Conservation (phyloP, 1,140 invertebrate species). For the Asbolus verrucosus region DNA sequence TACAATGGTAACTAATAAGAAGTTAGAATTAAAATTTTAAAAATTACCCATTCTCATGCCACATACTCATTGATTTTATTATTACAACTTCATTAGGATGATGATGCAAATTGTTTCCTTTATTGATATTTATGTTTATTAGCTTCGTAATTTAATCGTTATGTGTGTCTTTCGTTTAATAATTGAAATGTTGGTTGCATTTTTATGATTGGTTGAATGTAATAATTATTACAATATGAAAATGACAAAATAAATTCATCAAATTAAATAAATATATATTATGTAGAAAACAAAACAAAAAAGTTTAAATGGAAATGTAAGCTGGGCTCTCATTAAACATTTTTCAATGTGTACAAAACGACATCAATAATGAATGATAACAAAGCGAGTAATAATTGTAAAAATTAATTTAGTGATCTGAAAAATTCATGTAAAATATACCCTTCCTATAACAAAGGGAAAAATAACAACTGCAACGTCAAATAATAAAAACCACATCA, state of each 20-base stretch:
- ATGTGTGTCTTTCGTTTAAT: conserved; percentile 13
- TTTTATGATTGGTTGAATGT: too few species aligned
- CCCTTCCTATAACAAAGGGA: conserved; percentile 26
- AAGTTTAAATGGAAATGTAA: conserved; percentile 16
- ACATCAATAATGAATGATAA: conserved; percentile 29
- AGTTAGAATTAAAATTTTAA: conserved; percentile 22
- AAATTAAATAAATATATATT: too few species aligned
- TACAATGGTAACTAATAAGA: too few species aligned
- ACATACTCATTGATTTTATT: conserved; percentile 31
- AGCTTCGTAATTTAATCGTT: conserved; percentile 21
- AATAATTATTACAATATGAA: not conserved
- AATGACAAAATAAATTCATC: conserved; percentile 24
- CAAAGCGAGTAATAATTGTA: conserved; percentile 31
- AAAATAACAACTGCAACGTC: conserved; percentile 37
- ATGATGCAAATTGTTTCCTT: conserved; percentile 23
- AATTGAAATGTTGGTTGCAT: not conserved
- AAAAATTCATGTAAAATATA: conserved; percentile 40
- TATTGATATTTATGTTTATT: conserved; percentile 34
- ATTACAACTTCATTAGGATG: conserved; percentile 21
- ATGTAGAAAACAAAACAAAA: conserved; percentile 1
- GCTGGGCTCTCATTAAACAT: conserved; percentile 8
- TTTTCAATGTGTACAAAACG: conserved; percentile 19
- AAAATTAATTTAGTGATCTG: conserved; percentile 39
- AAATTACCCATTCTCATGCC: conserved; percentile 8
- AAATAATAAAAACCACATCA: conserved; percentile 28